Evolutionary conservation across 2,797 vertebrate genomes (phyloP), one percentile per base, ranked within the genome.

Genomic region (Pseudochaenichthys georgianus): DNA sequence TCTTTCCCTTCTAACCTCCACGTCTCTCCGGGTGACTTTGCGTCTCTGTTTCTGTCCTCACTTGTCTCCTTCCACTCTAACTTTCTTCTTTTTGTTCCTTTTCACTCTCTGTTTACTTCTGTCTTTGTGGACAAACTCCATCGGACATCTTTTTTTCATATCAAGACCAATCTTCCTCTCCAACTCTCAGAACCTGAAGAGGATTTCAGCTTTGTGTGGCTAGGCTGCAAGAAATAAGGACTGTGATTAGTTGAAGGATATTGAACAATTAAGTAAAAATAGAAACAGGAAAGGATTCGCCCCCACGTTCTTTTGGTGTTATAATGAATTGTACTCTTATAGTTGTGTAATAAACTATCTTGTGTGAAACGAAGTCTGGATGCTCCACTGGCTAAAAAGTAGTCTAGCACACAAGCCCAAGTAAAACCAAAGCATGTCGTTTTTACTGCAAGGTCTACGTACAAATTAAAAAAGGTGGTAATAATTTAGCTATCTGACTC

Each of bases 1-100:
- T 61, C 47, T 62, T 76, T 69, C 41, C 62, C 50, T 67, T 43
- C 42, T 59, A 46, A 51, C 54, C 21, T 67, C 38, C 71, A 73
- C 31, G 42, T 68, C 62, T 63, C 48, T 78, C 21, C 59, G 15
- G 57, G 15, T 48, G 16, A 72, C 68, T 72, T 19, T 60, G 41
- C 13, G 51, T 63, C 41, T 68, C 41, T 15, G 19, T 68, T 66
- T 78, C 38, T 51, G 13, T 51, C 54, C 19, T 54, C 0, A 4
- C 62, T 65, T 8, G 7, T 15, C 55, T 71, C 43, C 3, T 15
- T 65, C 31, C 38, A 50, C 57, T 59, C 54, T 31, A 31, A 13
- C 15, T 6, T 38, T 15, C 28, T 47, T 11, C 34, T 38, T 15
- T 64, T 73, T 58, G 28, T 38, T 61, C 55, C 31, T 17, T 52